These are phyloP conservation scores for Bombus huntii DNA, from an alignment of 1,140 invertebrate species.

Conservation along the genomic window DNA sequence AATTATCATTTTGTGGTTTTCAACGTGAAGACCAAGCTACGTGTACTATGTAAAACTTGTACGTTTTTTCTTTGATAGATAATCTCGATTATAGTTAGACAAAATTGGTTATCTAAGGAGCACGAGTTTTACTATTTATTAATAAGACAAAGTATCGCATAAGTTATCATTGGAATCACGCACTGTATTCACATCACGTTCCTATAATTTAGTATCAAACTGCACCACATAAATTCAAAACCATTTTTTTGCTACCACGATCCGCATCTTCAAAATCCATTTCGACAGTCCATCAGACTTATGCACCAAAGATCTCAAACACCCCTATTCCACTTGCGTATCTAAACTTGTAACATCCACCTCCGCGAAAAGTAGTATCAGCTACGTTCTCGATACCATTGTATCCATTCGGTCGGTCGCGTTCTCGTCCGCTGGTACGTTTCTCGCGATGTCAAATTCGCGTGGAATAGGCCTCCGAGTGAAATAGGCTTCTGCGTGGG, in stretches of 20 bases:
- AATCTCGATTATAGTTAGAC: too few relatives aligned
- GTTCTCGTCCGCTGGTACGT: not conserved
- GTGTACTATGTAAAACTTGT: not conserved
- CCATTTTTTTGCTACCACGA: too few relatives aligned
- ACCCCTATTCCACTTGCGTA: not conserved
- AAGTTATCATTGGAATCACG: not conserved
- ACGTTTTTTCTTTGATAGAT: not conserved
- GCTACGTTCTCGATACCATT: not conserved
- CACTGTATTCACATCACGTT: not conserved
- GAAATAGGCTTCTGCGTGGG: slow-evolving; percentile 39
- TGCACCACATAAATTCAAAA: not conserved
- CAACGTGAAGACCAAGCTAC: not conserved
- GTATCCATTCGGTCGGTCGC: not conserved
- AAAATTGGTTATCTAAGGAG: too few relatives aligned
- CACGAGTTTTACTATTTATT: too few relatives aligned
- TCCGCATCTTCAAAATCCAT: not conserved
- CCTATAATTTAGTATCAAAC: too few relatives aligned
- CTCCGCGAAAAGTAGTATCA: not conserved
- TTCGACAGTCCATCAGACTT: not conserved
- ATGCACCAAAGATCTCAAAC: not conserved
- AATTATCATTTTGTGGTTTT: not conserved
- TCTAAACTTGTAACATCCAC: not conserved
- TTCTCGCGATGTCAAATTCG: slow-evolving; percentile 19
- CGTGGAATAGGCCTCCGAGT: slow-evolving; percentile 30
- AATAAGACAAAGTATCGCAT: not conserved